Evolutionary conservation across 2,113 vertebrate species (phyloP).

Genomic region (Echinops telfairi): DNA sequence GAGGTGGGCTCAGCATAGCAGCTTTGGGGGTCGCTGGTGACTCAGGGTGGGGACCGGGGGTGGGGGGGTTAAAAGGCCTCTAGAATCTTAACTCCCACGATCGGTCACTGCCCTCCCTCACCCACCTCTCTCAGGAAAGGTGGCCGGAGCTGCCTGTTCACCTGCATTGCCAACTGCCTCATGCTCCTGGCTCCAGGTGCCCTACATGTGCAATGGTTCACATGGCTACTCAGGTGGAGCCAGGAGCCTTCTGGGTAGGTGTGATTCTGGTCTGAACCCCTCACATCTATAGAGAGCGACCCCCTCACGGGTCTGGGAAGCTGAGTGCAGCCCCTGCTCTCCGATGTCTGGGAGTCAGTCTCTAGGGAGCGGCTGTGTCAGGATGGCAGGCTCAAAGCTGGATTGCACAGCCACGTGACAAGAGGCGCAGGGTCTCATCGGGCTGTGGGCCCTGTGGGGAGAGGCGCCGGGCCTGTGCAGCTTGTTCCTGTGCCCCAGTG

Average conservation of each 20-base stretch:
- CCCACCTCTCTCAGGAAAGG: slow-evolving; percentile 38
- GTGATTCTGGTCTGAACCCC: background rate
- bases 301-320: background rate
- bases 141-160: background rate
- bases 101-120: background rate
- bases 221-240: background rate
- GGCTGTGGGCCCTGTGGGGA: background rate
- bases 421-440: background rate
- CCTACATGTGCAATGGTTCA: slow-evolving; percentile 24
- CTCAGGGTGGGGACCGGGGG: background rate
- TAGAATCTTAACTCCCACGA: background rate
- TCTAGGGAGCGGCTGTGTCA: slow-evolving; percentile 36
- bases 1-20: background rate
- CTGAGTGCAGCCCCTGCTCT: background rate
- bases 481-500: background rate
- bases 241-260: slow-evolving; percentile 4
- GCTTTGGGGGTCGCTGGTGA: slow-evolving; percentile 2
- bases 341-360: slow-evolving; percentile 54
- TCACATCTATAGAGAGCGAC: slow-evolving; percentile 45
- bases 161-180: background rate
- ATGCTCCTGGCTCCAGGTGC: slow-evolving; percentile 7
- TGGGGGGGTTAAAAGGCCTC: background rate
- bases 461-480: background rate
- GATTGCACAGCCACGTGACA: background rate
- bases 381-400: background rate